A percentile compares a stretch with the other conserved stretches of the same genome.
Evolutionary conservation across 2,113 vertebrate species (phyloP).

Genomic region (Sphaerodactylus townsendi): DNA sequence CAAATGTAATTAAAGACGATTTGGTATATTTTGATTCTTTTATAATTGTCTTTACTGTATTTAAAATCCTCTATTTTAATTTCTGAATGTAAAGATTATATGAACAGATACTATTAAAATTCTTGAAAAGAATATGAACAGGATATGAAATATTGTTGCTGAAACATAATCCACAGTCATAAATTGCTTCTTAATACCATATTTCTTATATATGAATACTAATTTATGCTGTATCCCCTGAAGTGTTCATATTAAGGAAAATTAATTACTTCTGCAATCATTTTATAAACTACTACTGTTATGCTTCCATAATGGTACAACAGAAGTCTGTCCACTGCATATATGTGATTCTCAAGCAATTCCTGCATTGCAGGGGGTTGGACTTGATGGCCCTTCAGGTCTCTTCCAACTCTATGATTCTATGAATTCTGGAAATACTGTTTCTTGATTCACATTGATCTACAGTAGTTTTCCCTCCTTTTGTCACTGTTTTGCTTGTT

Average conservation of each 20-base stretch:
- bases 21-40: not conserved
- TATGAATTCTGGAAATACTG: no score
- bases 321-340: not conserved
- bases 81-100: no score
- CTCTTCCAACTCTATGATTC: no score
- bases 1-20: not conserved
- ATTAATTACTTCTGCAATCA: not conserved
- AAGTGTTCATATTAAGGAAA: not conserved
- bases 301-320: not conserved
- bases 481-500: not conserved
- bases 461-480: not conserved
- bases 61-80: no score
- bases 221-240: not conserved
- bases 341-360: not conserved
- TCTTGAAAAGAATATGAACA: not conserved
- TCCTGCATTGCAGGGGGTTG: no score
- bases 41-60: not conserved
- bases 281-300: not conserved
- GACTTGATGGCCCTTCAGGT: no score
- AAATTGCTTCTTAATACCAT: not conserved
- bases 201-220: not conserved
- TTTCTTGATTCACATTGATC: rapidly evolving
- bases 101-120: not conserved
- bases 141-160: not conserved
- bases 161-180: not conserved